A percentile compares a stretch with the other conserved stretches of the same genome.
Conservation (phyloP, 2,888 invertebrate species). For the Auanema sp. region DNA sequence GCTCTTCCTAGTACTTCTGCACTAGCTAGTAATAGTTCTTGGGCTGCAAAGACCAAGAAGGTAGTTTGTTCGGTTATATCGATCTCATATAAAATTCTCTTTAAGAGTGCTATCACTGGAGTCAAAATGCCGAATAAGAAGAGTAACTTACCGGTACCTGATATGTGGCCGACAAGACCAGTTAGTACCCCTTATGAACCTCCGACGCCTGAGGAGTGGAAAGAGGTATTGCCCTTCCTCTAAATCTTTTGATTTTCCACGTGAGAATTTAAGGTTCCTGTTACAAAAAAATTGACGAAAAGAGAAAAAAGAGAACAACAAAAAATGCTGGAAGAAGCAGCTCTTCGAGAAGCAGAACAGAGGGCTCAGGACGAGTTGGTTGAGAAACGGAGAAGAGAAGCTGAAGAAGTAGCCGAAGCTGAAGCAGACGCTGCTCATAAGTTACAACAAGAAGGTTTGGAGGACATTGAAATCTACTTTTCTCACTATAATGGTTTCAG, state of each 20-base stretch:
- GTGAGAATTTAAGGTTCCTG: not conserved
- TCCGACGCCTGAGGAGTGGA: slow-evolving; percentile 16
- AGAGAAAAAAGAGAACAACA: not conserved
- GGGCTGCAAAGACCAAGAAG: not conserved
- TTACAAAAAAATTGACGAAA: slow-evolving; percentile 3
- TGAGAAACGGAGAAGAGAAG: too few relatives aligned
- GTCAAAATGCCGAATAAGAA: slow-evolving; percentile 19
- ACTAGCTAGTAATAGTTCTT: not conserved
- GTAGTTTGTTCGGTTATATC: not conserved
- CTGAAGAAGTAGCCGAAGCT: too few relatives aligned
- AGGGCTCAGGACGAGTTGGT: too few relatives aligned
- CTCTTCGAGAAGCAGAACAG: not conserved
- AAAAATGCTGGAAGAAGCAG: slow-evolving; percentile 1
- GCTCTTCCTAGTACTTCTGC: slow-evolving; percentile 10
- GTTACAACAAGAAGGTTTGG: not conserved
- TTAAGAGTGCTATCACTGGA: slow-evolving; percentile 19
- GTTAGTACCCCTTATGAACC: slow-evolving; percentile 5
- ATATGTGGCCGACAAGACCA: slow-evolving; percentile 15
- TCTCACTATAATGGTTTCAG: too few relatives aligned
- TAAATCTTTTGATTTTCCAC: not conserved
- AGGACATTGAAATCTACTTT: too few relatives aligned
- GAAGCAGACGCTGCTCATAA: not conserved
- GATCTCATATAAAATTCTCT: not conserved
- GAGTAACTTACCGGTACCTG: slow-evolving; percentile 13
- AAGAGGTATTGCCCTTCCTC: too few relatives aligned